phyloP scores from a whole-genome alignment of 1,140 invertebrate species.

The Ooceraea biroi region DNA sequence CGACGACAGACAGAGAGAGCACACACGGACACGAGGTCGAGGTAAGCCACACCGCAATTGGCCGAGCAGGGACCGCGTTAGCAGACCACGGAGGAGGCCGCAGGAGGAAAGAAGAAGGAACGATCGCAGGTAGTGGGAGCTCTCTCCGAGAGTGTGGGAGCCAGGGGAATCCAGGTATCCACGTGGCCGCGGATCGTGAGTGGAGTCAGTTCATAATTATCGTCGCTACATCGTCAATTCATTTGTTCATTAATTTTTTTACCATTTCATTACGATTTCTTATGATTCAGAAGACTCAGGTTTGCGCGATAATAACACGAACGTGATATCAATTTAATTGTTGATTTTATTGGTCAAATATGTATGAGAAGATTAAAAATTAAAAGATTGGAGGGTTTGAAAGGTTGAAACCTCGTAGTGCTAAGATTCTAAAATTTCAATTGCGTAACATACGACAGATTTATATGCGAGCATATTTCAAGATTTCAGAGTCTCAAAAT shows the following conservation, averaged over 20 bases:
- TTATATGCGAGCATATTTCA: no score
- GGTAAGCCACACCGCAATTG: slow-evolving; percentile 78
- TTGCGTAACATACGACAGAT: no score
- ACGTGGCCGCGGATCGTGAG: slow-evolving; percentile 63
- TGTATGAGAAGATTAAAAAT: background rate
- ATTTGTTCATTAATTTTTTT: background rate
- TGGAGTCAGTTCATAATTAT: slow-evolving; percentile 40
- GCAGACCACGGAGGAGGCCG: slow-evolving; percentile 45
- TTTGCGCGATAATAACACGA: no score
- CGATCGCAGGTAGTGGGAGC: slow-evolving; percentile 71
- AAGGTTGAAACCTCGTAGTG: background rate
- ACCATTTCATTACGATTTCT: no score
- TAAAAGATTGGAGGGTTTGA: background rate
- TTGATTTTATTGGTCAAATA: background rate
- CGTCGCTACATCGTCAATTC: background rate
- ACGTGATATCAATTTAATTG: no score
- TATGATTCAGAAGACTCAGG: no score
- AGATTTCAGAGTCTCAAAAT: background rate
- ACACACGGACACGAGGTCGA: slow-evolving; percentile 74
- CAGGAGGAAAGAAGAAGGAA: slow-evolving; percentile 61
- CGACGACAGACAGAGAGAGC: slow-evolving; percentile 73
- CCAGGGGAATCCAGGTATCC: slow-evolving; percentile 72
- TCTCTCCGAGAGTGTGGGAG: slow-evolving; percentile 52
- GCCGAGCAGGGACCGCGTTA: slow-evolving; percentile 61
- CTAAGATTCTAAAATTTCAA: background rate